phyloP scores from a whole-genome alignment of 2,888 invertebrate species.

The Panorpa germanica region DNA sequence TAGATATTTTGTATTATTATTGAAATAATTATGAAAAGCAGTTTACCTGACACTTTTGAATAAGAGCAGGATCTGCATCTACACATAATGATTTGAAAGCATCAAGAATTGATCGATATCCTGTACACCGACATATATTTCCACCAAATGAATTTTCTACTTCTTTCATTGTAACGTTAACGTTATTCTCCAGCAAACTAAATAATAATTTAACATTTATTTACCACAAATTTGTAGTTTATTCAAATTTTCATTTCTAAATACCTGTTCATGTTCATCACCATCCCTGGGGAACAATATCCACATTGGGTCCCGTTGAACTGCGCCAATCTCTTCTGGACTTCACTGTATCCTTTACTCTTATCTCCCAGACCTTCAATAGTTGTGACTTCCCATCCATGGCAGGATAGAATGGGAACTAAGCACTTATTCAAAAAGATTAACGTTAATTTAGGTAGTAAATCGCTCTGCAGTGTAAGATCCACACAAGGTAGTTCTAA shows the following conservation, averaged over 20 bases:
- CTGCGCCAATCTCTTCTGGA: conserved; percentile 34
- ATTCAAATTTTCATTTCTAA: conserved; percentile 29
- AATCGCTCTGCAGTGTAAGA: no score
- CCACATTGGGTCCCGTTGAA: conserved; percentile 46
- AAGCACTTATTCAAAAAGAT: conserved; percentile 22
- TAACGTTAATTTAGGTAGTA: no score
- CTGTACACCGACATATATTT: conserved; percentile 48
- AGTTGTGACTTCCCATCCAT: conserved; percentile 41
- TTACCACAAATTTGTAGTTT: conserved; percentile 2
- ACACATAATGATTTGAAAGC: conserved; percentile 32
- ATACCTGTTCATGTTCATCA: conserved; percentile 43
- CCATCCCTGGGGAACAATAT: conserved; percentile 53
- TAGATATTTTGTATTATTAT: no score
- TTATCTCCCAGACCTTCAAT: conserved; percentile 47
- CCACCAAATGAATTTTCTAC: conserved; percentile 44
- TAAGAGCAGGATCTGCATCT: conserved; percentile 19
- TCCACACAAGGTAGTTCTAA: no score
- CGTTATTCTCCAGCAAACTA: conserved; percentile 26
- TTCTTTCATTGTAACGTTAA: conserved; percentile 29
- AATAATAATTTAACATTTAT: conserved; percentile 25
- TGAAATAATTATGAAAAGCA: conserved; percentile 16
- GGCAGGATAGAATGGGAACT: conserved; percentile 26
- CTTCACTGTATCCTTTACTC: conserved; percentile 35
- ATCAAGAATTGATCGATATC: conserved; percentile 33
- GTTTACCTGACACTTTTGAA: conserved; percentile 16